These are phyloP conservation scores for Nymphalis io DNA, from an alignment of 1,140 invertebrate genomes.

Conservation along the genomic window DNA sequence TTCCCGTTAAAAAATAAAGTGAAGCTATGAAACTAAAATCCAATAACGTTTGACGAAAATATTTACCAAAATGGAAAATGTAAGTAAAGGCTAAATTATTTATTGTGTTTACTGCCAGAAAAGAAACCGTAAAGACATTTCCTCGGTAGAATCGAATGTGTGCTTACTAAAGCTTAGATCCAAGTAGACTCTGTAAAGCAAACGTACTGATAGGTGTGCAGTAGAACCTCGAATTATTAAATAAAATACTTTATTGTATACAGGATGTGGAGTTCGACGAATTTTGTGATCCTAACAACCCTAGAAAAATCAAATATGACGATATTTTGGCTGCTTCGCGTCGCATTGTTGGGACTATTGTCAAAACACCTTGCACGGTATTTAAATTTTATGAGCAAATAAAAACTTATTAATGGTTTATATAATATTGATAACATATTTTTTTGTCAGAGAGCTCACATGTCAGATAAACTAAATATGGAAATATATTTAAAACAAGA, in stretches of 20 bases:
- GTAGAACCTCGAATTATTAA: neutral
- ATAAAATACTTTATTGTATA: neutral
- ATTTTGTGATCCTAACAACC: slow-evolving; percentile 64
- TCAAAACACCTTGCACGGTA: slow-evolving; percentile 62
- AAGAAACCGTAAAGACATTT: too few relatives aligned
- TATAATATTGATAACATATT: neutral
- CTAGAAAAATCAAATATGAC: slow-evolving; percentile 65
- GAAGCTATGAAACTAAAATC: neutral
- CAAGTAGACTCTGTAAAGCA: too few relatives aligned
- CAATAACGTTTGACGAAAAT: neutral
- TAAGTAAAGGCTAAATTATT: too few relatives aligned
- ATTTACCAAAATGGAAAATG: neutral
- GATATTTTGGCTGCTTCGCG: slow-evolving; percentile 61
- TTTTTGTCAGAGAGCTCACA: slow-evolving; percentile 51
- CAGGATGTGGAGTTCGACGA: slow-evolving; percentile 60
- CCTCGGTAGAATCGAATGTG: too few relatives aligned
- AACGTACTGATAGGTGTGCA: too few relatives aligned
- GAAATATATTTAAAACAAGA: slow-evolving; percentile 51
- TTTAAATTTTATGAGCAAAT: slow-evolving; percentile 1
- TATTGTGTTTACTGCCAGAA: too few relatives aligned
- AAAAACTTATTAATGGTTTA: neutral
- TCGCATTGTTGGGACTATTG: slow-evolving; percentile 50
- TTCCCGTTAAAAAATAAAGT: neutral
- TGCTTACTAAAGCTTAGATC: too few relatives aligned
- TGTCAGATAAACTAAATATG: slow-evolving; percentile 50